These are phyloP conservation scores for Phaedon cochleariae DNA, from an alignment of 2,888 invertebrate genomes.

Conservation along the genomic window DNA sequence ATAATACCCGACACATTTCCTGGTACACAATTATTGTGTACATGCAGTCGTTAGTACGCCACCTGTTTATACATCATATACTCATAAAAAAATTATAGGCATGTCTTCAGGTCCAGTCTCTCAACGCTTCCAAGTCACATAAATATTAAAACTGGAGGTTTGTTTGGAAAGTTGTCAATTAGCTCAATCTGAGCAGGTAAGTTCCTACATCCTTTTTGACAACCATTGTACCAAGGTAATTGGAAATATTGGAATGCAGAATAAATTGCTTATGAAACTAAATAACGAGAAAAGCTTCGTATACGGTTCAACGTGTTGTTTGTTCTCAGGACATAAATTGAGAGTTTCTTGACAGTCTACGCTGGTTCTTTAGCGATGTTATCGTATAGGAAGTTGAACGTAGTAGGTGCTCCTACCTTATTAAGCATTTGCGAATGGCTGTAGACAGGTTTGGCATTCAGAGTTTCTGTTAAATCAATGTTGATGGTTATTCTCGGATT, in stretches of 20 bases:
- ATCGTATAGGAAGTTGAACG: neutral
- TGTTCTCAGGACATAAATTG: constrained; percentile 1
- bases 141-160: neutral
- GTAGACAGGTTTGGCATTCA: neutral
- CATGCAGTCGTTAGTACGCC: neutral
- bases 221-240: neutral
- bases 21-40: neutral
- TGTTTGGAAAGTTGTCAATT: neutral
- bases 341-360: neutral
- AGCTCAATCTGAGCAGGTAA: neutral
- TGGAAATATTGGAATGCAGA: constrained; percentile 1
- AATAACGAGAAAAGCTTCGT: neutral
- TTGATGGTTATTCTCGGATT: neutral
- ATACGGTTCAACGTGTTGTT: neutral
- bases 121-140: too few species aligned
- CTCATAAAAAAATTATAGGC: too few species aligned
- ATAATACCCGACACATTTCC: neutral
- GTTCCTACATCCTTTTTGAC: neutral
- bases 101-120: too few species aligned
- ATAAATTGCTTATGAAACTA: neutral
- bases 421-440: neutral
- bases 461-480: neutral
- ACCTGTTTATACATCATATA: neutral
- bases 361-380: neutral
- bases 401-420: neutral